Conservation (phyloP, 23 tunicate species). For the Halocynthia roretzi region DNA sequence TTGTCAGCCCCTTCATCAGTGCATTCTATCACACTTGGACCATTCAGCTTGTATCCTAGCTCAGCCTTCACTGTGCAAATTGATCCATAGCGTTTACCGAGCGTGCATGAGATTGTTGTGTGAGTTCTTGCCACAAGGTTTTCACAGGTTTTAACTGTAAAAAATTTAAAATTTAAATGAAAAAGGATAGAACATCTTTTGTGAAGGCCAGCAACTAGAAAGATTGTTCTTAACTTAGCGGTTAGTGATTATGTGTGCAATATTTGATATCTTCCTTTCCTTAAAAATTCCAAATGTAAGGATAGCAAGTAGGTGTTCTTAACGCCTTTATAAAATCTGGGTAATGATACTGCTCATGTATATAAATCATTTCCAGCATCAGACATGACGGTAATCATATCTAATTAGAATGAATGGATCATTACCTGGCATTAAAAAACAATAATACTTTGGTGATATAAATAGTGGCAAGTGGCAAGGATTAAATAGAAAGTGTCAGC, state of each 20-base stretch:
- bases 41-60: conserved; percentile 23
- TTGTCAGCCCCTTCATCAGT: conserved; percentile 24
- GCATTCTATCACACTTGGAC: conserved; percentile 42
- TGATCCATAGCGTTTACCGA: conserved; percentile 58
- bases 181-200: neutral
- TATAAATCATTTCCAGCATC: too few species aligned
- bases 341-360: too few species aligned
- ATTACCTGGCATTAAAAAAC: too few species aligned
- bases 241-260: neutral
- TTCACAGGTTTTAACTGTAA: conserved; percentile 58
- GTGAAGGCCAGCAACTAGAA: neutral
- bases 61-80: conserved; percentile 46
- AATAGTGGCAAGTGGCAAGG: too few species aligned
- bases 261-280: neutral
- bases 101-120: conserved; percentile 58
- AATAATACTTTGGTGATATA: too few species aligned
- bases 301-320: too few species aligned
- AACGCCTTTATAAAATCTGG: too few species aligned
- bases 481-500: too few species aligned
- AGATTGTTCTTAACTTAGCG: neutral
- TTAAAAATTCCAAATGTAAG: too few species aligned
- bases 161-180: neutral
- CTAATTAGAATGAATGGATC: too few species aligned
- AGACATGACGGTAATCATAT: too few species aligned
- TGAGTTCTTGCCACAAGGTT: conserved; percentile 48